Base-by-base conservation (phyloP, 2,797 vertebrate genomes). In the Enteromius mattozi region DNA sequence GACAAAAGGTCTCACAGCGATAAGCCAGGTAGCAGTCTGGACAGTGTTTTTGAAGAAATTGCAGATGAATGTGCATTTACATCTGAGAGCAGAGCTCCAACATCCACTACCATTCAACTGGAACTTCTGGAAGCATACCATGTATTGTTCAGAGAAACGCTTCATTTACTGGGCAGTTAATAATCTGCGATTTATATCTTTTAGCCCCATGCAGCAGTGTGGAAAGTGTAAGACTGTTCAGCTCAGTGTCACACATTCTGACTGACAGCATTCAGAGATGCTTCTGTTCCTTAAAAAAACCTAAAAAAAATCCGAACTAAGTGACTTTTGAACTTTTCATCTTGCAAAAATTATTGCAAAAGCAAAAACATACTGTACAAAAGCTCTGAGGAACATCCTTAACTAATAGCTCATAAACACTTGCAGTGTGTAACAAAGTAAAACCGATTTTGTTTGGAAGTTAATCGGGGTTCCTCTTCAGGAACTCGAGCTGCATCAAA, bases 171-270 rank as follows among this genome's bases (percentile, higher is more conserved):
- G 30, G 17, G 72, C 17, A 4, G 54, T 86, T 81, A 86, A 83
- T 40, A 86, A 81, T 75, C 69, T 76, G 78, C 3, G n/a, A 59
- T 86, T 85, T 21, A 78, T 86, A 86, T 42, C 81, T 74, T 14
- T 86, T 54, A 70, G 86, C 75, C 76, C 86, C 86, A 24, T 86
- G 85, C 59, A 83, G 56, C 24, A 86, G 76, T 75, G 81, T 83
- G 2, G 81, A 86, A 7, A 75, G 81, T 68, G 76, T 72, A 80
- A 40, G 76, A n/a, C 24, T 83, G 8, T 86, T 82, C 30, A 82
- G 65, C 80, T 86, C 74, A 82, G 56, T 83, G 71, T 86, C 71
- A 81, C 42, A 81, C 33, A 85, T 81, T 85, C 37, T 82, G n/a
- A n/a, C n/a, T n/a, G n/a, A n/a, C n/a, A n/a, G n/a, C n/a, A n/a